A percentile compares a stretch with the other conserved stretches of the same genome.
phyloP scores from a whole-genome alignment of 2,797 vertebrate genomes.

The Pelobates cultripes region DNA sequence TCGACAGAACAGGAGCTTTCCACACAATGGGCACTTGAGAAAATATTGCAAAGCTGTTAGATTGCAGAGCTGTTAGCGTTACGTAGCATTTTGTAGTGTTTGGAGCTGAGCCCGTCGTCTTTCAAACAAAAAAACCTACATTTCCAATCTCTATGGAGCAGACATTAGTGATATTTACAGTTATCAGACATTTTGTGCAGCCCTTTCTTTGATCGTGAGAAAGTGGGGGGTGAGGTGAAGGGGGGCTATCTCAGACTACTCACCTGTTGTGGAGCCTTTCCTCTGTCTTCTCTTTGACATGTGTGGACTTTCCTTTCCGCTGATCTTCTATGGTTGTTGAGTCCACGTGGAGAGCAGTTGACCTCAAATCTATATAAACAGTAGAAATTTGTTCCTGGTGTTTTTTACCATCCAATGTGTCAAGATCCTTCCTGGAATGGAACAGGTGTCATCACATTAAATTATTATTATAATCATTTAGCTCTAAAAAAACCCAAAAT shows the following conservation, averaged over 20 bases:
- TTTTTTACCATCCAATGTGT: background rate
- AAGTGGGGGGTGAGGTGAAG: too few relatives aligned
- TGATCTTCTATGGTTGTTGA: background rate
- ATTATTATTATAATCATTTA: too few relatives aligned
- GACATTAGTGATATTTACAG: background rate
- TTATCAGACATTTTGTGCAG: too few relatives aligned
- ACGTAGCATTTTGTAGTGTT: background rate
- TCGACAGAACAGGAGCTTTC: too few relatives aligned
- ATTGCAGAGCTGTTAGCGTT: too few relatives aligned
- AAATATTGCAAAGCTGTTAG: too few relatives aligned
- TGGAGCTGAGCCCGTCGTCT: background rate
- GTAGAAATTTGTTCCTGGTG: slow-evolving; percentile 7
- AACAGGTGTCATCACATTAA: too few relatives aligned
- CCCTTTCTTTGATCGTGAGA: background rate
- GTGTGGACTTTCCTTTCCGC: background rate
- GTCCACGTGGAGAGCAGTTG: background rate
- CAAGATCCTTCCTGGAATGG: background rate
- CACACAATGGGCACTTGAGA: too few relatives aligned
- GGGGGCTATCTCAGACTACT: background rate
- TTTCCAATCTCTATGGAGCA: background rate
- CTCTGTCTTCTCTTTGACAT: background rate
- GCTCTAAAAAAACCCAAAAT: too few relatives aligned
- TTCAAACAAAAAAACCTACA: background rate
- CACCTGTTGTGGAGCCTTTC: background rate
- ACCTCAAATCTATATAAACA: slow-evolving; percentile 39